Base-by-base conservation (phyloP, 1,140 invertebrate species). In the Odontomachus brunneus region DNA sequence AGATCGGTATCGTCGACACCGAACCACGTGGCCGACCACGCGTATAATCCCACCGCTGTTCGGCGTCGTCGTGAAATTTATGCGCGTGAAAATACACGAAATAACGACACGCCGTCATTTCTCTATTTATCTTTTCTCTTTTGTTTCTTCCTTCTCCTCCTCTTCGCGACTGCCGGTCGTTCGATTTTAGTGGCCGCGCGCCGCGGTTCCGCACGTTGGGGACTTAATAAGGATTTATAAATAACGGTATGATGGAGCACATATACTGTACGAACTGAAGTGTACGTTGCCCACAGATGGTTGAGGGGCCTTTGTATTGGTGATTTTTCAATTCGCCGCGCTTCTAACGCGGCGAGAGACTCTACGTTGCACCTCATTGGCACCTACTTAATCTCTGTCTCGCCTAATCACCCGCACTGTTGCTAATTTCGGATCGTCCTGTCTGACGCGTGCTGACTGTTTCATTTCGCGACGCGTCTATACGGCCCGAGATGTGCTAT, bases 301-400 rank as follows among this genome's bases (percentile, higher is more conserved):
- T 80, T 80, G 65, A 80, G 75, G 38, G 15, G 75, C n/a, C 22
- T 80, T 80, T 80, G 75, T 80, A 80, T 11, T 65, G 75, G 33
- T 7, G 24, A 80, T 59, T 80, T 80, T 69, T 80, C 44, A 22
- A 80, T 57, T 29, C 48, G 38, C 17, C 22, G 29, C 33, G 63
- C 38, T 44, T 11, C 38, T 11, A 19, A n/a, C 15, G 19, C 19
- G 29, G 51, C 38, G 44, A n/a, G n/a, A n/a, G n/a, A 57, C 24
- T 44, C 38, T 11, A 44, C 51, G 24, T 59, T 80, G 75, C 65
- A 80, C 51, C 51, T 80, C 24, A 71, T 80, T 53, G 65, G 51
- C 75, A 80, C 14, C 33, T 80, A 80, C 53, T 80, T 80, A 80
- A 80, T 80, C 75, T 80, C 75, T 14, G 75, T 80, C 75, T 69